phyloP scores from a whole-genome alignment of 1,140 invertebrate genomes.

The Lepidotrigona ventralis region DNA sequence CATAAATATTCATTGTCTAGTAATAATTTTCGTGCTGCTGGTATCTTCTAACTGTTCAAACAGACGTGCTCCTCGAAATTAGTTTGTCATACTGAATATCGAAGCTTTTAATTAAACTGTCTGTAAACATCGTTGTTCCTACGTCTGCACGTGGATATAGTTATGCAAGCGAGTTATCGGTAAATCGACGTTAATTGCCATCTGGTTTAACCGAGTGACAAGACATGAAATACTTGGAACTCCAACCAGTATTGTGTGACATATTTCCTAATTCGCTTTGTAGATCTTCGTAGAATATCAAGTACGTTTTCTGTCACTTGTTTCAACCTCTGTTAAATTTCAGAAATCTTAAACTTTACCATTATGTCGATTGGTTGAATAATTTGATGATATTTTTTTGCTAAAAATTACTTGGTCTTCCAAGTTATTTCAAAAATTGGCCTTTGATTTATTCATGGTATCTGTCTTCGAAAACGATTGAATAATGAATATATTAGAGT shows the following conservation, averaged over 20 bases:
- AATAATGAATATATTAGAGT: too few species aligned
- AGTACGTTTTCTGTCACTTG: too few species aligned
- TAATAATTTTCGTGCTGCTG: neutral
- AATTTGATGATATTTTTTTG: too few species aligned
- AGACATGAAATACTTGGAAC: neutral
- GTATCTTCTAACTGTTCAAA: neutral
- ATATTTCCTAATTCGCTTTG: neutral
- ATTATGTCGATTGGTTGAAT: too few species aligned
- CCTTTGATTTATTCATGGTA: too few species aligned
- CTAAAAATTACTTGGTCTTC: too few species aligned
- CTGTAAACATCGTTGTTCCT: neutral
- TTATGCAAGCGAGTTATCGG: conserved; percentile 40
- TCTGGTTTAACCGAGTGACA: conserved; percentile 18
- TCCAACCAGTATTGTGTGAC: neutral
- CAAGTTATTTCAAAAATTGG: too few species aligned
- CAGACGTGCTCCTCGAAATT: neutral
- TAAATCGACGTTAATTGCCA: conserved; percentile 39
- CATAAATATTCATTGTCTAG: too few species aligned
- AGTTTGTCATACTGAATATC: neutral
- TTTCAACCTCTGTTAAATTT: too few species aligned
- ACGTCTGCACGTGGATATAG: neutral
- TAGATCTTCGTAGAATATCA: too few species aligned
- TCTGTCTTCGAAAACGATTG: too few species aligned
- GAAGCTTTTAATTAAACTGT: neutral
- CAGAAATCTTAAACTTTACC: too few species aligned